These are phyloP conservation scores for Oryzias sinensis DNA, from an alignment of 2,797 vertebrate genomes.

Conservation along the genomic window DNA sequence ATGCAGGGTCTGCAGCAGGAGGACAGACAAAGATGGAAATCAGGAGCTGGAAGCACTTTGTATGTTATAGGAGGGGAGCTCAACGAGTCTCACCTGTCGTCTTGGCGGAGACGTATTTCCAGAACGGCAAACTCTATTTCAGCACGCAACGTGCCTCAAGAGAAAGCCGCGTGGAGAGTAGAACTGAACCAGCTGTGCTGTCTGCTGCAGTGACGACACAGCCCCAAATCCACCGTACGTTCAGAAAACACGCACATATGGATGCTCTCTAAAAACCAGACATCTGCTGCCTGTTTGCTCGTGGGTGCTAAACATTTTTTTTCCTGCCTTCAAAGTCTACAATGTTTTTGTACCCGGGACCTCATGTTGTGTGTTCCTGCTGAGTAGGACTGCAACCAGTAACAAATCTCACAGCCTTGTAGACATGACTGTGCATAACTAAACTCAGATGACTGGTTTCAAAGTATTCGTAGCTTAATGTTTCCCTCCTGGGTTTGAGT, in stretches of 20 bases:
- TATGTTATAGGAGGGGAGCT: conserved; percentile 3
- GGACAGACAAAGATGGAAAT: conserved; percentile 30
- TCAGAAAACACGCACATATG: conserved; percentile 41
- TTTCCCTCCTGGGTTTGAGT: conserved; percentile 5
- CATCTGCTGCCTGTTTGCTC: conserved; percentile 50
- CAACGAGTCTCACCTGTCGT: conserved; percentile 38
- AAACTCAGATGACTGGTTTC: conserved; percentile 13
- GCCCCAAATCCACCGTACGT: conserved; percentile 36
- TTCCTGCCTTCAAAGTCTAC: background rate
- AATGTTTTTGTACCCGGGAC: conserved; percentile 6
- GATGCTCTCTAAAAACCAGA: conserved; percentile 34
- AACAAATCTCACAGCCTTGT: background rate
- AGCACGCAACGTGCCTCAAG: conserved; percentile 11
- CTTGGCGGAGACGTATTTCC: conserved; percentile 8
- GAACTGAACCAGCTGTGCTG: conserved; percentile 48
- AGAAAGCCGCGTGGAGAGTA: conserved; percentile 20
- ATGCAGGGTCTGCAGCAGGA: conserved; percentile 13
- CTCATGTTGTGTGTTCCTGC: conserved; percentile 5
- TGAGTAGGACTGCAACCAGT: conserved; percentile 9
- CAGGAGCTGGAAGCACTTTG: conserved; percentile 24
- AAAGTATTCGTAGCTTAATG: conserved; percentile 6
- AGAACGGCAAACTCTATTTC: conserved; percentile 19
- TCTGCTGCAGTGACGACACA: conserved; percentile 39
- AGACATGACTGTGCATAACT: conserved; percentile 10
- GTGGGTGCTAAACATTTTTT: conserved; percentile 21